A percentile compares a stretch with the other conserved stretches of the same genome.
Evolutionary conservation across 2,797 vertebrate species (phyloP).

Genomic region (Schizopygopsis malacanthus): DNA sequence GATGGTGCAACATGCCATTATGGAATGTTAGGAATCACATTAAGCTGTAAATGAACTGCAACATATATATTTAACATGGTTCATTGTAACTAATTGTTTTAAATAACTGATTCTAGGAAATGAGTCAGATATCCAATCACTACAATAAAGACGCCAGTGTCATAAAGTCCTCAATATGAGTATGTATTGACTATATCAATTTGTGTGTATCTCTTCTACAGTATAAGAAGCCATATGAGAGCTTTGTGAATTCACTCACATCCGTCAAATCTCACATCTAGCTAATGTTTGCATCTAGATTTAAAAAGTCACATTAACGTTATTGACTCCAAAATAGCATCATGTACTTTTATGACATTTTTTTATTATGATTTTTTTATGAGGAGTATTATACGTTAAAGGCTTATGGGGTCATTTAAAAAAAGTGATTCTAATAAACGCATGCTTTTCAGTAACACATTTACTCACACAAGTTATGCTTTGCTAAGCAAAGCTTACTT

Average conservation of each 20-base stretch:
- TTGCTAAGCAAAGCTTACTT: constrained; percentile 19
- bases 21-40: neutral
- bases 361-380: neutral
- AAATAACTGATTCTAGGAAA: neutral
- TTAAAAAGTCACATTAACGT: neutral
- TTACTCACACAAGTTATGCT: constrained; percentile 6
- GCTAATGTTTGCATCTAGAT: neutral
- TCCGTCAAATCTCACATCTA: neutral
- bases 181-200: neutral
- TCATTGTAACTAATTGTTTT: neutral
- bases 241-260: neutral
- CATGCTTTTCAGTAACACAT: neutral
- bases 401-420: neutral
- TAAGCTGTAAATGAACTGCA: neutral
- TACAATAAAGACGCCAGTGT: neutral
- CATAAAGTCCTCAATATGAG: neutral
- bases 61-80: neutral
- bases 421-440: constrained; percentile 3
- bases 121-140: neutral
- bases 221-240: no score
- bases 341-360: neutral
- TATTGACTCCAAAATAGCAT: neutral
- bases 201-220: no score
- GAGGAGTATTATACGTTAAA: neutral
- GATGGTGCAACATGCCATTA: neutral